Percentiles rank a stretch among this genome's conserved stretches.
phyloP scores from a whole-genome alignment of 2,888 invertebrate species.

The Spilosoma lubricipeda region DNA sequence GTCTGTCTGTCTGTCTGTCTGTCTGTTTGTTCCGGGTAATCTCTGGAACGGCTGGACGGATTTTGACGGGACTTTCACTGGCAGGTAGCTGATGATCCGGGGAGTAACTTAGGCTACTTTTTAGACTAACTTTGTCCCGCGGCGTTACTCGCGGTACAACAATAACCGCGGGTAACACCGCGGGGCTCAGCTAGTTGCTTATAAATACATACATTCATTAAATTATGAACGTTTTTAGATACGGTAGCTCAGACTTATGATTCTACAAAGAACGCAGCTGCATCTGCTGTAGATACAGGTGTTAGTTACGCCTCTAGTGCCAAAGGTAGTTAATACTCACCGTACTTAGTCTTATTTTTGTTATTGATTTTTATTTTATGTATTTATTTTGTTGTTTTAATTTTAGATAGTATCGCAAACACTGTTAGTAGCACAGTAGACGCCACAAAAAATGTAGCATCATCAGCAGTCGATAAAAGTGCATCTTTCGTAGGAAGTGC shows the following conservation, averaged over 20 bases:
- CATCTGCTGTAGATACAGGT: slow-evolving; percentile 62
- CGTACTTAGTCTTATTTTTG: not conserved
- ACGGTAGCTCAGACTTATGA: slow-evolving; percentile 61
- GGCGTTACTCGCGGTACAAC: too few relatives aligned
- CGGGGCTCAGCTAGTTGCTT: too few relatives aligned
- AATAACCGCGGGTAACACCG: too few relatives aligned
- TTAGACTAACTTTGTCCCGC: too few relatives aligned
- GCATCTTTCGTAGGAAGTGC: slow-evolving; percentile 58
- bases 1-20: too few relatives aligned
- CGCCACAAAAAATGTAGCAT: slow-evolving; percentile 66
- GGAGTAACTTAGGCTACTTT: too few relatives aligned
- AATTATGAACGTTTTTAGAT: slow-evolving; percentile 55
- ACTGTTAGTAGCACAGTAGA: slow-evolving; percentile 66
- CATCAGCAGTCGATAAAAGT: slow-evolving; percentile 64
- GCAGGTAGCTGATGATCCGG: too few relatives aligned
- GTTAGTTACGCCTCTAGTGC: slow-evolving; percentile 59
- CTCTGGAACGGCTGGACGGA: too few relatives aligned
- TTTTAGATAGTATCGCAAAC: slow-evolving; percentile 34
- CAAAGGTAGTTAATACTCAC: slow-evolving; percentile 55
- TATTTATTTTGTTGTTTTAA: slow-evolving; percentile 10
- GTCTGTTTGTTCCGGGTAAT: too few relatives aligned
- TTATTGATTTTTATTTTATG: not conserved
- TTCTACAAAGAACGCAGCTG: slow-evolving; percentile 46
- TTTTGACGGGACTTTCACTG: too few relatives aligned
- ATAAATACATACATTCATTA: not conserved